phyloP scores from a whole-genome alignment of 2,113 vertebrate genomes.

The Casuarius casuarius region DNA sequence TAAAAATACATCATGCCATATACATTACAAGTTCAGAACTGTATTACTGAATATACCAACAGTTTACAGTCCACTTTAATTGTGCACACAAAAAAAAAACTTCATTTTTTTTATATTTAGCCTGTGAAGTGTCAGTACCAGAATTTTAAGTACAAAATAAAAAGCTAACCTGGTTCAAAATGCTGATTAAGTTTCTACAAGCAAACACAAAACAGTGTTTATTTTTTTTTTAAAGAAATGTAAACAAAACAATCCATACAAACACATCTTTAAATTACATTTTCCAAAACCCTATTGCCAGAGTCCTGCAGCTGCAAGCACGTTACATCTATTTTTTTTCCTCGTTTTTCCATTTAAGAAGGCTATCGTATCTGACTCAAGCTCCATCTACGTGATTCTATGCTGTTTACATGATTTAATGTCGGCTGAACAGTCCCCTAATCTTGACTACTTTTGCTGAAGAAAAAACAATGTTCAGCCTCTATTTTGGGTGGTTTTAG shows the following conservation, averaged over 20 bases:
- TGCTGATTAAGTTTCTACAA: conserved; percentile 83
- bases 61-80: conserved; percentile 90
- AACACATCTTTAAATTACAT: conserved; percentile 84
- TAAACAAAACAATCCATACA: conserved; percentile 89
- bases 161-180: conserved; percentile 83
- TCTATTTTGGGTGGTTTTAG: conserved; percentile 86
- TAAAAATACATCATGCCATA: conserved; percentile 99
- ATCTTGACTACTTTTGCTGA: conserved; percentile 80
- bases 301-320: conserved; percentile 80
- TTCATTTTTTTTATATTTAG: conserved; percentile 85
- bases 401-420: conserved; percentile 73
- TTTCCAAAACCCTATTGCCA: conserved; percentile 78
- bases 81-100: conserved; percentile 91
- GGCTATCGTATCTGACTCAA: conserved; percentile 61
- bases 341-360: conserved; percentile 67
- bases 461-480: conserved; percentile 78
- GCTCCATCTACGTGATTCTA: conserved; percentile 69
- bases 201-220: conserved; percentile 86
- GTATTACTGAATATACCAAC: conserved; percentile 81
- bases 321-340: conserved; percentile 54
- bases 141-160: conserved; percentile 84
- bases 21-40: conserved; percentile 95
- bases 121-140: conserved; percentile 90
- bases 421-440: conserved; percentile 79
- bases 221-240: conserved; percentile 83